phyloP scores from a whole-genome alignment of 2,888 invertebrate genomes.

The Acronicta psi region DNA sequence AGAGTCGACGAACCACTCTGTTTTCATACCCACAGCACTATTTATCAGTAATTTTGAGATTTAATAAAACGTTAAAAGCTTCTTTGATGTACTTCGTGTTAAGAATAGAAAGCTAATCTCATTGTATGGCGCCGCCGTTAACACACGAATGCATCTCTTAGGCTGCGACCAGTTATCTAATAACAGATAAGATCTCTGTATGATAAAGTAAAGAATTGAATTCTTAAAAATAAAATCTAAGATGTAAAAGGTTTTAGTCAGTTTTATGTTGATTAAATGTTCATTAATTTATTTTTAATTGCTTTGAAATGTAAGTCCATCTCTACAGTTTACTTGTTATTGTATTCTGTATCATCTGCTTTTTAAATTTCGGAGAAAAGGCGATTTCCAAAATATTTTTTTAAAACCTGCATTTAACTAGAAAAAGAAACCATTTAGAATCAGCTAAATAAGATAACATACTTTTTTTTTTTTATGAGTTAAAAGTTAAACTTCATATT shows the following conservation, averaged over 20 bases:
- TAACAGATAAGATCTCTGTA: conserved; percentile 15
- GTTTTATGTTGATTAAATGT: conserved; percentile 5
- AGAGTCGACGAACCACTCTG: too few relatives aligned
- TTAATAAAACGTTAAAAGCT: conserved; percentile 2
- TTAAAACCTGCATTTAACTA: too few relatives aligned
- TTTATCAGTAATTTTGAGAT: conserved; percentile 7
- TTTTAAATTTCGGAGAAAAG: not conserved
- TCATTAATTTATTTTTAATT: conserved; percentile 2
- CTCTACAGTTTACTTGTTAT: conserved; percentile 9
- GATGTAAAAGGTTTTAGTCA: too few relatives aligned
- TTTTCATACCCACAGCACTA: not conserved
- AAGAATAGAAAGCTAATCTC: conserved; percentile 33
- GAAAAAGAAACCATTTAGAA: too few relatives aligned
- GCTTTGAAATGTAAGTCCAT: conserved; percentile 7
- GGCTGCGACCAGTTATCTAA: conserved; percentile 15
- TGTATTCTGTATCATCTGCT: not conserved
- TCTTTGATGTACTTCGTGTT: conserved; percentile 21
- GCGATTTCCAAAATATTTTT: not conserved
- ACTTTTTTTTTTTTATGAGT: too few relatives aligned
- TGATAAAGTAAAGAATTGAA: conserved; percentile 16
- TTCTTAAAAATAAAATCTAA: not conserved
- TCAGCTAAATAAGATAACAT: too few relatives aligned
- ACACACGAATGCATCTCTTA: conserved; percentile 19
- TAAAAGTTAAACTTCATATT: too few relatives aligned
- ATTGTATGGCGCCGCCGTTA: conserved; percentile 20